Evolutionary conservation across 2,113 vertebrate genomes (phyloP).

Genomic region (Castor canadensis): DNA sequence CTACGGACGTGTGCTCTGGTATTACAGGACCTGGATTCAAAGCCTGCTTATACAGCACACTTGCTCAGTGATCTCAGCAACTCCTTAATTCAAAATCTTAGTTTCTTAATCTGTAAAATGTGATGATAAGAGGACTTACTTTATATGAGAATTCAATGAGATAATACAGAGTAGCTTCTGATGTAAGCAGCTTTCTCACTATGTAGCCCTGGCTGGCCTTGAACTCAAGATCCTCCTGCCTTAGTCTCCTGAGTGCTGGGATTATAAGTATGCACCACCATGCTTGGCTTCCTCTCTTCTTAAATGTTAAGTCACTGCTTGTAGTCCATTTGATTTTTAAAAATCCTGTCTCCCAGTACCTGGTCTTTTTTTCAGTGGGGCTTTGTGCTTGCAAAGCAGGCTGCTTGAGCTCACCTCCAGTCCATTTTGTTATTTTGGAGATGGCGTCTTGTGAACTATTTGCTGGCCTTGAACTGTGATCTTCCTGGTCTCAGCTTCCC

Average conservation of each 20-base stretch:
- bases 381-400: no score
- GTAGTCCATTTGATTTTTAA: no score
- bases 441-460: no score
- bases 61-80: background rate
- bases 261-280: background rate
- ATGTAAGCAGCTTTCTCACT: background rate
- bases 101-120: background rate
- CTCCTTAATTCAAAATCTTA: background rate
- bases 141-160: background rate
- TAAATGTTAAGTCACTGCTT: background rate
- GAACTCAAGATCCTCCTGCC: background rate
- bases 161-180: accelerated
- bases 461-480: no score
- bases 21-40: background rate
- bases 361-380: no score
- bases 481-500: no score
- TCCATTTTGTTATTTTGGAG: no score
- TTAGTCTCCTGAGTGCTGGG: background rate
- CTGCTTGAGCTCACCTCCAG: no score
- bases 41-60: background rate
- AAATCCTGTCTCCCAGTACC: no score
- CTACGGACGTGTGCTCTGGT: background rate
- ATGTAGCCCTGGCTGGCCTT: background rate
- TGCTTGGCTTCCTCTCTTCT: background rate
- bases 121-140: no score